Evolutionary conservation across 2,797 vertebrate genomes (phyloP), one percentile per base, ranked within the genome.

Genomic region (Rhinoraja longicauda): DNA sequence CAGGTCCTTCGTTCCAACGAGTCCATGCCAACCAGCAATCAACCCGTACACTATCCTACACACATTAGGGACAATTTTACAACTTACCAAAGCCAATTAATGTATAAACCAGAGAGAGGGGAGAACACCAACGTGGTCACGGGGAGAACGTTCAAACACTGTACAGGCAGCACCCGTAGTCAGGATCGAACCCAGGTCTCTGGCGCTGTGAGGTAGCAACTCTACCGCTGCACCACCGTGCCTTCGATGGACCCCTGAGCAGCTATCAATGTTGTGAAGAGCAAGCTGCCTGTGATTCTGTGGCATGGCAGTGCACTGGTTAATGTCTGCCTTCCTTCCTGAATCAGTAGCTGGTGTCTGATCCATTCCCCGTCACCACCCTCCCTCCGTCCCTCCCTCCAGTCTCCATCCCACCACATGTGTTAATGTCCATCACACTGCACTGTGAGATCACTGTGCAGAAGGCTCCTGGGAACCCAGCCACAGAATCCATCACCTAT

Each of bases 381-480:
- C 26, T 21, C 29, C 36, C 1, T 45, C 29, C 36, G 1, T 45
- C 70, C 90, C 39, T 26, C 24, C 17, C 70, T 17, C 8, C 64
- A 91, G 32, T 93, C 82, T 93, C 93, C 0, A 73, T 21, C 70
- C 93, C 93, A 93, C 93, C 93, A 95, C 96, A 97, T 94, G 93
- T 96, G 97, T 96, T 95, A 96, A 94, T 29, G 96, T 97, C 97
- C 95, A 95, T 97, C 96, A 97, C 93, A 93, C 93, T 45, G 94
- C 93, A 92, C 94, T 92, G 93, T 95, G 94, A 94, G 94, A 94
- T 95, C 94, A 94, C 95, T 96, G 94, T 93, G 95, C 95, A 94
- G 95, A 95, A 94, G 95, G 96, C 95, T 95, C 95, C 95, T 95
- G 95, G 96, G 96, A 97, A 96, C 96, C 95, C 94, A 96, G 96